Base-by-base conservation (phyloP, 2,888 invertebrate genomes). In the Platycnemis pennipes region DNA sequence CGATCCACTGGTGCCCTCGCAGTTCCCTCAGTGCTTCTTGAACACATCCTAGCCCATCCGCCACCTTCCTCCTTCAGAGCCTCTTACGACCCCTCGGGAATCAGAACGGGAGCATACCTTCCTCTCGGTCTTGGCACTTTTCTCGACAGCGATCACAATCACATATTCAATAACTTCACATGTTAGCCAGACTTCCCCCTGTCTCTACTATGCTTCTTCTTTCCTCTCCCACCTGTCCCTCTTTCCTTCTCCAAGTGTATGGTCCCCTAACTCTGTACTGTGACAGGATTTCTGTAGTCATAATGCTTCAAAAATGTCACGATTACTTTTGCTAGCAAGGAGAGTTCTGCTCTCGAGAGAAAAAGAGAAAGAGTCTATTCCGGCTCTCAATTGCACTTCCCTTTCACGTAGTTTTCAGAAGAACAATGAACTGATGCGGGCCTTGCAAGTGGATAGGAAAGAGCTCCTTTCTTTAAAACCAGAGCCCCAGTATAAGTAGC, bases 311-410 rank as follows among this genome's bases (percentile, higher is more conserved):
- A 53, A n/a, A 56, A 89, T 63, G 56, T 53, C 89, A 26, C 56
- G 42, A 63, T 89, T 89, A 89, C 89, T 77, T 77, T 77, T 77
- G 16, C 77, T 77, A 77, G 53, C 56, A 53, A 89, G 19, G 37
- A 89, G 37, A 22, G 88, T n/a, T 53, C n/a, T 16, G 37, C 49
- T 89, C 37, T 44, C 37, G 88, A 89, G 42, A 53, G 22, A 44
- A 2, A n/a, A n/a, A n/a, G n/a, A n/a, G 4, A 49, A 13, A 11
- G 2, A 37, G 77, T 77, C 77, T 37, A 77, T 77, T 37, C 77
- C 77, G 13, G 11, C 37, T 37, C 37, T 77, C 77, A 13, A 5
- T n/a, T 31, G 31, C n/a, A 37, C 53, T 89, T 53, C 37, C 53
- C 88, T 16, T 53, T 53, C 37, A 53, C 49, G 37, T 77, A 77